These are phyloP conservation scores for Pandion haliaetus DNA, from an alignment of 2,113 vertebrate species.

Conservation along the genomic window DNA sequence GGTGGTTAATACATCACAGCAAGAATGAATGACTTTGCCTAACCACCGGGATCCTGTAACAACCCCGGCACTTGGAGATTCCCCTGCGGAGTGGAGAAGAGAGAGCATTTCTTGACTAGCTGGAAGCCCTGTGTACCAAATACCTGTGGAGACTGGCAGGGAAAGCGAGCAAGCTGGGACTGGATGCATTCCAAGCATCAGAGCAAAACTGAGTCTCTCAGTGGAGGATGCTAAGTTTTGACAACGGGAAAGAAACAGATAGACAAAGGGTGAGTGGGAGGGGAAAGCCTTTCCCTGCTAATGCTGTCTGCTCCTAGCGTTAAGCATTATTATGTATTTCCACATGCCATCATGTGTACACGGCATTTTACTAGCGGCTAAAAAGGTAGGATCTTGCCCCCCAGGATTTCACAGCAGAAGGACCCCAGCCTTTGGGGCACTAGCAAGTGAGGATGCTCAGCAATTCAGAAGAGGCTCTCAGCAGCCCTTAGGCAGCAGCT, in stretches of 20 bases:
- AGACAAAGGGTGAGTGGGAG: conserved; percentile 39
- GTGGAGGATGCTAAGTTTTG: conserved; percentile 61
- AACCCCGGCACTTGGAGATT: conserved; percentile 4
- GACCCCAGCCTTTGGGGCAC: neutral
- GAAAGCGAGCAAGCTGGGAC: conserved; percentile 9
- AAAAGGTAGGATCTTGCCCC: neutral
- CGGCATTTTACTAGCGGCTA: neutral
- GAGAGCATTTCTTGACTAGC: conserved; percentile 29
- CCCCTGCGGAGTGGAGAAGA: conserved; percentile 33
- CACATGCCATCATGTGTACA: neutral
- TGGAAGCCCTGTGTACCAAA: conserved; percentile 49
- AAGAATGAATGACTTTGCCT: neutral
- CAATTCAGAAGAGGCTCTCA: neutral
- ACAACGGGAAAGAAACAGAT: conserved; percentile 39
- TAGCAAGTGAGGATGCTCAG: neutral
- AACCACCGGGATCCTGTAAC: neutral
- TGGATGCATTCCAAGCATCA: conserved; percentile 68
- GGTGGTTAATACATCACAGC: neutral
- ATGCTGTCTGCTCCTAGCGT: neutral
- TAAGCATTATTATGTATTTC: conserved; percentile 3
- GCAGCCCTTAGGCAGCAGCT: neutral
- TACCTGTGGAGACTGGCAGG: conserved; percentile 69
- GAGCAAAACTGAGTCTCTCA: conserved; percentile 51
- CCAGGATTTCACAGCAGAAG: neutral
- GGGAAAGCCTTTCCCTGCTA: conserved; percentile 34